phyloP scores from a whole-genome alignment of 2,888 invertebrate species.

The Drosophila algonquin region DNA sequence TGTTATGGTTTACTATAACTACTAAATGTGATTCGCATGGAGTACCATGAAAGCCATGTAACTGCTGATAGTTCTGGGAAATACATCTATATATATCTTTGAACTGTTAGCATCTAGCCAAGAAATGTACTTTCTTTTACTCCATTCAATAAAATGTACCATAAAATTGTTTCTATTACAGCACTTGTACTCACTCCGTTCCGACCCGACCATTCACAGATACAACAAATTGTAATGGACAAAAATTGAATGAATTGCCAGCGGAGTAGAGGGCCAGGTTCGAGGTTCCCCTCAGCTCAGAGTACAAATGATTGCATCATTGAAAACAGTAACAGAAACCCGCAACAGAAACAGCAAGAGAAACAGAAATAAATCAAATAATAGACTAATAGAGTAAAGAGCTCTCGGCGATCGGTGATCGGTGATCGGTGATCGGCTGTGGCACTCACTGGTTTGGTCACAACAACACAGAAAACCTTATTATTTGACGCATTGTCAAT shows the following conservation, averaged over 20 bases:
- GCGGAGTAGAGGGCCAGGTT: neutral
- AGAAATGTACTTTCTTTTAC: neutral
- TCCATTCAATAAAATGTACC: conserved; percentile 18
- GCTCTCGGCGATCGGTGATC: conserved; percentile 16
- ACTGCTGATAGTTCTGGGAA: neutral
- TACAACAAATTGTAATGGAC: conserved; percentile 2
- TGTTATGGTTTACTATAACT: neutral
- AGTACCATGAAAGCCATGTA: neutral
- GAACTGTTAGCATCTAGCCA: neutral
- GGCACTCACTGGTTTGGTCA: neutral
- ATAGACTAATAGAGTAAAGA: conserved; percentile 66
- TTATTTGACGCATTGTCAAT: conserved; percentile 80
- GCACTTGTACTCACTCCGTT: conserved; percentile 14
- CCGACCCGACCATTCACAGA: conserved; percentile 6
- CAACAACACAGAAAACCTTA: conserved; percentile 54
- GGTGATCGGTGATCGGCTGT: neutral
- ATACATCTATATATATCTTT: too few species aligned
- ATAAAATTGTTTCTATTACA: conserved; percentile 36
- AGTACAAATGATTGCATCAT: conserved; percentile 74
- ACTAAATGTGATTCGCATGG: too few species aligned
- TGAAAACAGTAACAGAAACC: conserved; percentile 12
- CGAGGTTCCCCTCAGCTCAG: too few species aligned
- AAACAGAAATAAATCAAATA: conserved; percentile 62
- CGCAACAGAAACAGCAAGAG: conserved; percentile 32
- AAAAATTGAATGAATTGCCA: conserved; percentile 55